Percentiles rank a stretch among this genome's conserved stretches.
Evolutionary conservation across 1,140 invertebrate genomes (phyloP).

Genomic region (Zaprionus davidi): DNA sequence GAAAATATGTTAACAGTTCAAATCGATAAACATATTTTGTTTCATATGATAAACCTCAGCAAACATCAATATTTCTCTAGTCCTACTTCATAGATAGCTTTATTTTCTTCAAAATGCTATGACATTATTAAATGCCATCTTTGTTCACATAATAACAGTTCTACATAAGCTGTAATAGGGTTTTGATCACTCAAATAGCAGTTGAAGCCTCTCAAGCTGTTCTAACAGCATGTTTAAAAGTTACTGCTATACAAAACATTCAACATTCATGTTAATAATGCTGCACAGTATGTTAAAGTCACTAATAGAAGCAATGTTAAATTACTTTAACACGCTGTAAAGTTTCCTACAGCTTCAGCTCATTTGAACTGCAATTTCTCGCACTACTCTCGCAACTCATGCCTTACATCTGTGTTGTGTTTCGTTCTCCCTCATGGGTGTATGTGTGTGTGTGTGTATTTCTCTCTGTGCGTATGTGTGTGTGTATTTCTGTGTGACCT

Average conservation of each 20-base stretch:
- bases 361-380: neutral
- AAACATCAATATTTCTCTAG: no score
- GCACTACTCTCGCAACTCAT: slow-evolving; percentile 16
- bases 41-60: no score
- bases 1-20: no score
- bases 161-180: no score
- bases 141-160: no score
- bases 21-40: no score
- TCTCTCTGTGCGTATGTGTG: neutral
- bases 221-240: no score
- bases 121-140: no score
- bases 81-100: no score
- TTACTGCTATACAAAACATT: neutral
- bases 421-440: neutral
- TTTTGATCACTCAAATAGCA: no score
- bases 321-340: neutral
- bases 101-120: no score
- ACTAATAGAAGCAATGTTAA: neutral
- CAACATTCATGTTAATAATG: neutral
- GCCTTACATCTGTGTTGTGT: slow-evolving; percentile 10
- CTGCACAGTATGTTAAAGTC: neutral
- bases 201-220: no score
- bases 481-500: slow-evolving; percentile 51
- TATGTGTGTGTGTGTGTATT: neutral
- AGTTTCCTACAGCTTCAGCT: neutral